Evolutionary conservation across 2,888 invertebrate genomes (phyloP).

Genomic region (Pterostichus niger): DNA sequence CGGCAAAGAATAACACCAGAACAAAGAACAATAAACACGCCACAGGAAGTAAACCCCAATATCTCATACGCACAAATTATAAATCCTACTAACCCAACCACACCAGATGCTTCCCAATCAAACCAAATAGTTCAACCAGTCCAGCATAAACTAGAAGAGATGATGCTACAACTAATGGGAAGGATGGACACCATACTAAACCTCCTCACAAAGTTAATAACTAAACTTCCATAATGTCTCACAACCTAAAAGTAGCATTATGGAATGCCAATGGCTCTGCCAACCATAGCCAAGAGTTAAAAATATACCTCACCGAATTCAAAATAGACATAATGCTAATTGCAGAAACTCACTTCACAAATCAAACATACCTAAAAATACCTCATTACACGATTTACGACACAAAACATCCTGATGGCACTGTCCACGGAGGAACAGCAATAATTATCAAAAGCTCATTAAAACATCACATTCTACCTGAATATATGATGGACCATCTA

Average conservation of each 20-base stretch:
- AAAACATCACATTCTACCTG: constrained; percentile 35
- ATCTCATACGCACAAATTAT: constrained; percentile 30
- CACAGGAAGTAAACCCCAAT: neutral
- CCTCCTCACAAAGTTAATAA: constrained; percentile 35
- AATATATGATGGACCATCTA: constrained; percentile 42
- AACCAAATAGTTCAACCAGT: constrained; percentile 1
- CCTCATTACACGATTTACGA: too few species aligned
- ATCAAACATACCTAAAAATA: too few species aligned
- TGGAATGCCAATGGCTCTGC: too few species aligned
- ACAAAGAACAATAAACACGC: neutral
- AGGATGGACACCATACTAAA: constrained; percentile 50
- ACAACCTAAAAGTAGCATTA: too few species aligned
- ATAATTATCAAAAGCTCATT: too few species aligned
- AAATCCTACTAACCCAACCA: neutral
- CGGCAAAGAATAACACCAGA: constrained; percentile 46
- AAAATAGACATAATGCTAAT: too few species aligned
- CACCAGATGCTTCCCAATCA: neutral
- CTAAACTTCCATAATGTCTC: neutral
- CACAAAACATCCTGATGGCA: too few species aligned
- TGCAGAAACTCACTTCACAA: too few species aligned
- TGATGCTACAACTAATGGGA: constrained; percentile 52
- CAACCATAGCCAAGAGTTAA: too few species aligned
- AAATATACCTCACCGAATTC: too few species aligned
- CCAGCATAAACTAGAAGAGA: constrained; percentile 47
- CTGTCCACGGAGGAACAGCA: too few species aligned